These are phyloP conservation scores for Nemotelus nigrinus DNA, from an alignment of 2,888 invertebrate species.

Conservation along the genomic window DNA sequence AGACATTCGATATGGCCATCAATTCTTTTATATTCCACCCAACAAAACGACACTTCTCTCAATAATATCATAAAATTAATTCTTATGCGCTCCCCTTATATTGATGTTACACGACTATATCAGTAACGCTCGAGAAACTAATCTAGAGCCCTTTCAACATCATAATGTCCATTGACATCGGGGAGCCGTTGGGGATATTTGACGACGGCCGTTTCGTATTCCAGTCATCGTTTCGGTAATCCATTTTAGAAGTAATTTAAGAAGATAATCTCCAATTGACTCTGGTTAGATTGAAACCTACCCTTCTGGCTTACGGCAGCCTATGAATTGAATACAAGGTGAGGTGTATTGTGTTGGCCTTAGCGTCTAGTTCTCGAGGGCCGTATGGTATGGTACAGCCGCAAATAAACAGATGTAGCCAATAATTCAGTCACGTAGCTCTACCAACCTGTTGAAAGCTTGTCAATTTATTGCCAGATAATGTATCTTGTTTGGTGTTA, in stretches of 20 bases:
- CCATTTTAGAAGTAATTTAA: slow-evolving; percentile 43
- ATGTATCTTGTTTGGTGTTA: slow-evolving; percentile 30
- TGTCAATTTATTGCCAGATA: slow-evolving; percentile 35
- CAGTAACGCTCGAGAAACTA: background rate
- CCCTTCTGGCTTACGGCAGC: slow-evolving; percentile 12
- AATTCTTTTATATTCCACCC: background rate
- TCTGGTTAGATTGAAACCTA: slow-evolving; percentile 36
- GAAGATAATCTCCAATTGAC: slow-evolving; percentile 45
- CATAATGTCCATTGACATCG: background rate
- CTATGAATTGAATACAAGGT: background rate
- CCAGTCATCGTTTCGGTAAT: slow-evolving; percentile 40
- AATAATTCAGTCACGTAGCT: slow-evolving; percentile 40
- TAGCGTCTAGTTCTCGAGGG: too few species aligned
- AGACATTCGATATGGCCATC: too few species aligned
- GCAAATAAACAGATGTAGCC: background rate
- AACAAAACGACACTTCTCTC: background rate
- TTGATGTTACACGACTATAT: background rate
- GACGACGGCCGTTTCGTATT: slow-evolving; percentile 36
- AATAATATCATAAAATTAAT: slow-evolving; percentile 32
- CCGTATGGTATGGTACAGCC: too few species aligned
- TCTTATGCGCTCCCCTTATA: slow-evolving; percentile 5
- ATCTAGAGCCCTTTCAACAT: background rate
- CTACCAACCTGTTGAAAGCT: slow-evolving; percentile 40
- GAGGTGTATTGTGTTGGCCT: background rate
- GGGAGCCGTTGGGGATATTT: slow-evolving; percentile 9